Evolutionary conservation across 2,888 invertebrate genomes (phyloP).

Genomic region (Phortica magna): DNA sequence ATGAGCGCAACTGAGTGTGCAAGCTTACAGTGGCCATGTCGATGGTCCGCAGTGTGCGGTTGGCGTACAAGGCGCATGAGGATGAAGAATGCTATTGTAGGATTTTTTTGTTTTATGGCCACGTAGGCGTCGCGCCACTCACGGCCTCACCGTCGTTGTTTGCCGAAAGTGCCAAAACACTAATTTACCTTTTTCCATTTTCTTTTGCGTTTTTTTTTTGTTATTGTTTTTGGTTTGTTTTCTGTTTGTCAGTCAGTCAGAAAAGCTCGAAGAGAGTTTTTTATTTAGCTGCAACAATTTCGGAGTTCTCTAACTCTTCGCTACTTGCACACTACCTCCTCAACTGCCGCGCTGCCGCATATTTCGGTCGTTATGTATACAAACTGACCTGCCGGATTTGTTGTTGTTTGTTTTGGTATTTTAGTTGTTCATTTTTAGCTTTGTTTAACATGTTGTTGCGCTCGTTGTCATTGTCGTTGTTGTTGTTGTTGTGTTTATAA

Average conservation of each 20-base stretch:
- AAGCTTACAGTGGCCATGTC: conserved; percentile 37
- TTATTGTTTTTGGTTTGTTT: not conserved
- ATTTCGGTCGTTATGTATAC: not conserved
- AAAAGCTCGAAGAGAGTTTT: not conserved
- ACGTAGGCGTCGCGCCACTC: conserved; percentile 15
- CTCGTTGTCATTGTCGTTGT: not conserved
- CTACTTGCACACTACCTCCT: not conserved
- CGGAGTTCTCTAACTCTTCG: not conserved
- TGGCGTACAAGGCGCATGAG: conserved; percentile 19
- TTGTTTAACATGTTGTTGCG: not conserved
- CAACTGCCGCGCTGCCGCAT: not conserved
- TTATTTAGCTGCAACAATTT: conserved; percentile 7
- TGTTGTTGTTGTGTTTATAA: conserved; percentile 56
- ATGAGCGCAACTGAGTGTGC: not conserved
- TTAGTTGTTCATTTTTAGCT: not conserved
- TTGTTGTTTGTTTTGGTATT: conserved; percentile 4
- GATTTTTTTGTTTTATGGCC: conserved; percentile 10
- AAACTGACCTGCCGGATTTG: not conserved
- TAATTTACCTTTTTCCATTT: conserved; percentile 67
- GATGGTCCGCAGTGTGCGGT: conserved; percentile 42
- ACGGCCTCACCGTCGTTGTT: conserved; percentile 54
- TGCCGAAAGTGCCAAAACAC: conserved; percentile 73
- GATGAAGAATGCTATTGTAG: conserved; percentile 30
- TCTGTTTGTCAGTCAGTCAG: not conserved
- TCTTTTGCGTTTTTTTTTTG: not conserved